phyloP scores from a whole-genome alignment of 2,797 vertebrate genomes.

The Sebastes jordani region DNA sequence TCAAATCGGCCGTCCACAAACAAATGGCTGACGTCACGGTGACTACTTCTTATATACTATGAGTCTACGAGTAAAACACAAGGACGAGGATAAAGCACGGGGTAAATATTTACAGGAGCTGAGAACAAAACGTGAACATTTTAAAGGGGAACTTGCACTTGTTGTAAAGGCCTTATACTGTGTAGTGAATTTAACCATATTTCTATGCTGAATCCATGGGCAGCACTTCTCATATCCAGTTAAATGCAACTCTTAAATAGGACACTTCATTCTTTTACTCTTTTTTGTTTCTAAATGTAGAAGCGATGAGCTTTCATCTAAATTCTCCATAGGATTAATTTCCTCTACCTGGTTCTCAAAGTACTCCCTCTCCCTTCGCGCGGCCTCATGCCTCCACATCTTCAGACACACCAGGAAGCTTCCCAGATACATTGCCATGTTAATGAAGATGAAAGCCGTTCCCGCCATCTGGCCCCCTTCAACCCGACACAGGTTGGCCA shows the following conservation, averaged over 20 bases:
- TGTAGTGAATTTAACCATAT: background rate
- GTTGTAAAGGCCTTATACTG: fast-evolving
- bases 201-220: background rate
- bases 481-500: slow-evolving; percentile 76
- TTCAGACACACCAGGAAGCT: slow-evolving; percentile 81
- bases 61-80: background rate
- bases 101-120: background rate
- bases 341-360: slow-evolving; percentile 45
- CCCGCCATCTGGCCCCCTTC: slow-evolving; percentile 84
- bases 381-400: slow-evolving; percentile 81
- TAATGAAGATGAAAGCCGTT: slow-evolving; percentile 83
- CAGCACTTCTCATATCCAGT: background rate
- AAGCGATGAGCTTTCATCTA: background rate
- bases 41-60: too few relatives aligned
- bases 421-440: slow-evolving; percentile 76
- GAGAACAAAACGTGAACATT: background rate
- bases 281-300: background rate
- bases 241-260: background rate
- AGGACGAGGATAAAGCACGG: background rate
- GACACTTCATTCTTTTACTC: background rate
- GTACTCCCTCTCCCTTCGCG: slow-evolving; percentile 37
- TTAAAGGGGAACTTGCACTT: background rate
- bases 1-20: fast-evolving
- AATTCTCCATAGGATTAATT: background rate
- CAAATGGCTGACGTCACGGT: too few relatives aligned